phyloP scores from a whole-genome alignment of 2,888 invertebrate species.

The Tinea pellionella region DNA sequence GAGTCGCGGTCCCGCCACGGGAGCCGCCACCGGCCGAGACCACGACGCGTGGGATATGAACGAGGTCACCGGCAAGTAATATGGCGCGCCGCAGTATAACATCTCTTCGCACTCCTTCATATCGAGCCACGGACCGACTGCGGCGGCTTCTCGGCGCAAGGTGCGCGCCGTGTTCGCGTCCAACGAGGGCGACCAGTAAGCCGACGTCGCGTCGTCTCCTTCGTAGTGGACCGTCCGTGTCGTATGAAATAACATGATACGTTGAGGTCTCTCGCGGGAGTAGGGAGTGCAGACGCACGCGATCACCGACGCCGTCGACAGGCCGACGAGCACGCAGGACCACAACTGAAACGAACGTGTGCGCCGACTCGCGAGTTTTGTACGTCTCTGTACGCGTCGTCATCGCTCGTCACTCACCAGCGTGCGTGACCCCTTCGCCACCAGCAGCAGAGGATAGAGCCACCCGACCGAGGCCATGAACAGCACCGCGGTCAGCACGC shows the following conservation, averaged over 20 bases:
- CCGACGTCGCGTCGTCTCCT: constrained; percentile 16
- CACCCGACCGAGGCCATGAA: constrained; percentile 45
- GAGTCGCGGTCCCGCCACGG: constrained; percentile 26
- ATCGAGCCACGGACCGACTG: constrained; percentile 13
- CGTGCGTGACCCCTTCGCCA: constrained; percentile 20
- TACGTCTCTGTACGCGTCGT: no score
- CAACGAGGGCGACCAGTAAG: constrained; percentile 64
- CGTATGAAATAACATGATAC: constrained; percentile 78
- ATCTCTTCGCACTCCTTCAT: constrained; percentile 66
- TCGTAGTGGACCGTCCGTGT: constrained; percentile 60
- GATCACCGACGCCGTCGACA: constrained; percentile 77
- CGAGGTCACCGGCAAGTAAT: constrained; percentile 78
- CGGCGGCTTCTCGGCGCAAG: constrained; percentile 24
- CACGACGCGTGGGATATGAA: constrained; percentile 75
- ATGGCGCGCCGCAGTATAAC: constrained; percentile 84
- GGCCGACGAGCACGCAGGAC: constrained; percentile 26
- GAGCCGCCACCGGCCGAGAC: constrained; percentile 30
- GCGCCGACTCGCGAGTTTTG: no score
- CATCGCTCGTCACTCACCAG: constrained; percentile 26
- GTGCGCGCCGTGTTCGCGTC: constrained; percentile 77
- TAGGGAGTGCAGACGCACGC: constrained; percentile 61
- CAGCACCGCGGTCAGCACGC: constrained; percentile 39
- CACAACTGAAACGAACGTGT: constrained; percentile 17
- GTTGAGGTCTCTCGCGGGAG: constrained; percentile 65
- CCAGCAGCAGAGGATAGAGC: constrained; percentile 39